Evolutionary conservation across 2,888 invertebrate genomes (phyloP).

Genomic region (Melieria omissa): DNA sequence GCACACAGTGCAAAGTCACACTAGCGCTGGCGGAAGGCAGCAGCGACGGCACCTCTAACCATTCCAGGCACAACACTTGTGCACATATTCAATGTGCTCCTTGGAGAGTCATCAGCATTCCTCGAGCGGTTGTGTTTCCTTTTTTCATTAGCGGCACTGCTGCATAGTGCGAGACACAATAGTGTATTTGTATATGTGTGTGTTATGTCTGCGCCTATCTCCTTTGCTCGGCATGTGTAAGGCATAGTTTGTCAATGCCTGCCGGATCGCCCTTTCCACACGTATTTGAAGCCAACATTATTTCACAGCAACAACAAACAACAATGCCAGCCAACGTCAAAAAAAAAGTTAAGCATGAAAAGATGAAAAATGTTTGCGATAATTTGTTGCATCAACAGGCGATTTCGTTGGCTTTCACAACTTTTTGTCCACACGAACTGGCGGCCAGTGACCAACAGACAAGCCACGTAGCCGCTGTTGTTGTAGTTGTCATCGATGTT

Average conservation of each 20-base stretch:
- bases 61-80: background rate
- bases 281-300: too few relatives aligned
- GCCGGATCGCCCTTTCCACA: too few relatives aligned
- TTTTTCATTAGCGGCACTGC: slow-evolving; percentile 15
- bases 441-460: background rate
- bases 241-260: too few relatives aligned
- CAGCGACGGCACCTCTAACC: background rate
- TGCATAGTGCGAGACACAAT: background rate
- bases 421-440: background rate
- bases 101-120: slow-evolving; percentile 39
- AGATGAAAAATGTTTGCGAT: slow-evolving; percentile 30
- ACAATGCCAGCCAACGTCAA: too few relatives aligned
- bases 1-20: background rate
- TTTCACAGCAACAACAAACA: too few relatives aligned
- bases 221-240: background rate
- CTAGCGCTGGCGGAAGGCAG: background rate
- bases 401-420: slow-evolving; percentile 5
- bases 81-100: slow-evolving; percentile 15
- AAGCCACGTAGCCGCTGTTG: background rate
- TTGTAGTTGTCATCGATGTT: too few relatives aligned
- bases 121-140: slow-evolving; percentile 22
- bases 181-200: background rate
- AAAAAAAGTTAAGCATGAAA: background rate
- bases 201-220: slow-evolving; percentile 1
- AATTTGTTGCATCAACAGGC: slow-evolving; percentile 36